Evolutionary conservation across 2,113 vertebrate species (phyloP).

Genomic region (Panurus biarmicus): DNA sequence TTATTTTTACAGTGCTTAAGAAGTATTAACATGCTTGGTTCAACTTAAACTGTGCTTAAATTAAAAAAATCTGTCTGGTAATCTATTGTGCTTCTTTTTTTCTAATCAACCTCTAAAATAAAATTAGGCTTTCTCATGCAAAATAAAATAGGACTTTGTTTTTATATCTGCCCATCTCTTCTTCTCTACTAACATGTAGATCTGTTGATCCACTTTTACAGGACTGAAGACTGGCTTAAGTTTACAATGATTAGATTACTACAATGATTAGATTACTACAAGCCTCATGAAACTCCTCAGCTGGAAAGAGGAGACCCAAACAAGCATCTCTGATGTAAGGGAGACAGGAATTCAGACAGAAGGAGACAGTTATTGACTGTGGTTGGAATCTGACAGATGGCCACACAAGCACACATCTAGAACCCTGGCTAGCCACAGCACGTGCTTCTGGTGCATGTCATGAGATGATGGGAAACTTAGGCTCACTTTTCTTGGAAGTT

Average conservation of each 20-base stretch:
- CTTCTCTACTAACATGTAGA: background rate
- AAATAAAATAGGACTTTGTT: background rate
- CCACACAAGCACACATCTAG: rapidly evolving
- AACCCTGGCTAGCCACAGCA: background rate
- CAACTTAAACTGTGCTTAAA: background rate
- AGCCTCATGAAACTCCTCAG: background rate
- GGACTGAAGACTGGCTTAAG: background rate
- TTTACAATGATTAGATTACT: background rate
- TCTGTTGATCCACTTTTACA: background rate
- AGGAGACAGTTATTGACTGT: background rate
- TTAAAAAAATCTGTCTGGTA: background rate
- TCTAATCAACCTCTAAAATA: background rate
- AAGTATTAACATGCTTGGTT: background rate
- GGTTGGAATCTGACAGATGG: background rate
- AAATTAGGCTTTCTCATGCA: background rate
- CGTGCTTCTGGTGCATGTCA: background rate
- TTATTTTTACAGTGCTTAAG: background rate
- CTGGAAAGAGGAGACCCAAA: background rate
- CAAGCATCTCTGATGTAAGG: background rate
- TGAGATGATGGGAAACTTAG: background rate
- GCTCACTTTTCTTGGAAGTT: background rate
- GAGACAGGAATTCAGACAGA: background rate
- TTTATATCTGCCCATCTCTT: background rate
- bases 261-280: background rate
- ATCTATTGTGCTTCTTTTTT: background rate